Conservation (phyloP, 2,113 vertebrate genomes). For the Macrotus californicus region DNA sequence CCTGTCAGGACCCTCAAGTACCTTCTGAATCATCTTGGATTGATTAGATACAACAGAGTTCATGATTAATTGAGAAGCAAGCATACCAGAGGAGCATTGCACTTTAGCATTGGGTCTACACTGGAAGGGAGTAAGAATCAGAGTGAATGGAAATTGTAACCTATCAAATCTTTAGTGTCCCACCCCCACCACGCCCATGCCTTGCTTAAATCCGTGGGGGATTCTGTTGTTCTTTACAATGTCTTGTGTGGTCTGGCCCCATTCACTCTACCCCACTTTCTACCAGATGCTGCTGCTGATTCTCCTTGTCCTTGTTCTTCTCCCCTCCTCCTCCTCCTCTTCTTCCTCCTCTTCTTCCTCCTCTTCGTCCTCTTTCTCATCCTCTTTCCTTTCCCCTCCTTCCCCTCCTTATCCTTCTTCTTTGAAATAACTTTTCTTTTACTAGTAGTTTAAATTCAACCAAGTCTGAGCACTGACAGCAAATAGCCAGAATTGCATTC, state of each 20-base stretch:
- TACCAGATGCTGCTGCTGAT: too few relatives aligned
- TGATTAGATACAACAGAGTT: constrained; percentile 60
- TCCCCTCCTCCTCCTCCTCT: too few relatives aligned
- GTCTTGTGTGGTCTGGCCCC: background rate
- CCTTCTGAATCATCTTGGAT: constrained; percentile 57
- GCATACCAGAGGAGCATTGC: background rate
- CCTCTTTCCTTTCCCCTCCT: too few relatives aligned
- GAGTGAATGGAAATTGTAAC: background rate
- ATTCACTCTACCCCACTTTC: background rate
- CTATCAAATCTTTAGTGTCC: background rate
- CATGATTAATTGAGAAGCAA: constrained; percentile 54
- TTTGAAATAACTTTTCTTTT: background rate
- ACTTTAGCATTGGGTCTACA: background rate
- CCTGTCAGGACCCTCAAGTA: constrained; percentile 34
- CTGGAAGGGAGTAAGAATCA: background rate
- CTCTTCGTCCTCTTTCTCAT: rapidly evolving
- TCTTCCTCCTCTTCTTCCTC: too few relatives aligned
- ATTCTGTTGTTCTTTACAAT: background rate
- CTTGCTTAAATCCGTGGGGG: background rate
- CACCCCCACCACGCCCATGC: background rate
- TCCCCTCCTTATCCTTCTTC: too few relatives aligned
- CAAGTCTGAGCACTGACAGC: background rate
- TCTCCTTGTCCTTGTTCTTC: too few relatives aligned
- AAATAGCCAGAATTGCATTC: background rate
- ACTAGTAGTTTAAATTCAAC: background rate